phyloP scores from a whole-genome alignment of 1,140 invertebrate genomes.

The Trachelipus rathkii region DNA sequence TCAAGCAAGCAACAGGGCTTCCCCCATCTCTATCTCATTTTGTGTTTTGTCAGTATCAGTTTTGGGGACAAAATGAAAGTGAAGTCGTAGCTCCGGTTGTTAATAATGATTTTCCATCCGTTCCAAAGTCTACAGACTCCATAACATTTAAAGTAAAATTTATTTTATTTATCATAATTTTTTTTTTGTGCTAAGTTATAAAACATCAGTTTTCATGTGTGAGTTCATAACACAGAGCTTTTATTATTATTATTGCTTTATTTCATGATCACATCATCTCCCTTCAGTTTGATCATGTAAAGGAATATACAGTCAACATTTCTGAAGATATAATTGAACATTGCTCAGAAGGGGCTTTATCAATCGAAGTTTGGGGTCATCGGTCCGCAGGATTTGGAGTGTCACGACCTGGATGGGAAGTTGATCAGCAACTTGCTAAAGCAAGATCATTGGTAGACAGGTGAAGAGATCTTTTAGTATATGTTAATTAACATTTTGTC shows the following conservation, averaged over 20 bases:
- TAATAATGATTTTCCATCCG: slow-evolving; percentile 34
- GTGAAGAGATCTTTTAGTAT: slow-evolving; percentile 35
- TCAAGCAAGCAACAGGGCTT: slow-evolving; percentile 88
- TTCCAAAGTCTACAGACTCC: slow-evolving; percentile 37
- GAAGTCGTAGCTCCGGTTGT: slow-evolving; percentile 41
- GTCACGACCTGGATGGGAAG: slow-evolving; percentile 69
- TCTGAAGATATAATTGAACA: slow-evolving; percentile 97
- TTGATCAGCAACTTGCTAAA: slow-evolving; percentile 79
- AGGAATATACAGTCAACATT: slow-evolving; percentile 81
- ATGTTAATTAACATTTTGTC: no score
- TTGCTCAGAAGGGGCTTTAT: slow-evolving; percentile 89
- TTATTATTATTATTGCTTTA: no score
- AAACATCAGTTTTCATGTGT: no score
- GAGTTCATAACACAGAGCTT: no score
- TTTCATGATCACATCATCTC: neutral
- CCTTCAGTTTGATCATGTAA: slow-evolving; percentile 67
- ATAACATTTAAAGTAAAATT: slow-evolving; percentile 44
- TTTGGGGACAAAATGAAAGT: slow-evolving; percentile 64
- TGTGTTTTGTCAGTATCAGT: slow-evolving; percentile 96
- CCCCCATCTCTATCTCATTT: slow-evolving; percentile 89
- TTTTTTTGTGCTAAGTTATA: no score
- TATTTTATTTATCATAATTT: no score
- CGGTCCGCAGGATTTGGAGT: slow-evolving; percentile 70
- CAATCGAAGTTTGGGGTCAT: slow-evolving; percentile 98
- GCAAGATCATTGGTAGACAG: slow-evolving; percentile 81